Evolutionary conservation across 2,797 vertebrate species (phyloP).

Genomic region (Cuculus canorus): DNA sequence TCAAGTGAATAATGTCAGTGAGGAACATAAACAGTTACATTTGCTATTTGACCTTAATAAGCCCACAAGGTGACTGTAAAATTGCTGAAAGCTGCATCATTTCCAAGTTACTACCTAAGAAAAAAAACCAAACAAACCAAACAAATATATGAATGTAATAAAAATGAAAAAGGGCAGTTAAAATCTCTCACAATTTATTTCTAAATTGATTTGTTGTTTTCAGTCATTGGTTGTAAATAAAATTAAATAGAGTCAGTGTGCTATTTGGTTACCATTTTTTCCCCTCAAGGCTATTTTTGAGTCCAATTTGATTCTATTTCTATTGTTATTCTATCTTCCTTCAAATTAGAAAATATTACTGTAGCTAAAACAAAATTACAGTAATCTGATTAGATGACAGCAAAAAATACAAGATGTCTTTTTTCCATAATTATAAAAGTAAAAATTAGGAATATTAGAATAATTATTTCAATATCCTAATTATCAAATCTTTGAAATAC

Average conservation of each 20-base stretch:
- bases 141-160: neutral
- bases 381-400: neutral
- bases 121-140: neutral
- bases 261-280: neutral
- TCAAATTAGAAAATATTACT: neutral
- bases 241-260: neutral
- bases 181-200: neutral
- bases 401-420: neutral
- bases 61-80: neutral
- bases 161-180: neutral
- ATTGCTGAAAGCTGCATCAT: neutral
- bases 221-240: neutral
- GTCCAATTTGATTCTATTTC: neutral
- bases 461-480: neutral
- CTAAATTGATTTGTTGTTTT: neutral
- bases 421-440: neutral
- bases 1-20: constrained; percentile 23
- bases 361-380: neutral
- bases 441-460: neutral
- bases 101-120: neutral
- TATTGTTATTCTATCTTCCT: neutral
- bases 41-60: constrained; percentile 20
- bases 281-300: neutral
- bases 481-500: neutral
- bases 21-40: constrained; percentile 29